Evolutionary conservation across 2,113 vertebrate genomes (phyloP), one percentile per base, ranked within the genome.

Genomic region (Macroglossus sobrinus): DNA sequence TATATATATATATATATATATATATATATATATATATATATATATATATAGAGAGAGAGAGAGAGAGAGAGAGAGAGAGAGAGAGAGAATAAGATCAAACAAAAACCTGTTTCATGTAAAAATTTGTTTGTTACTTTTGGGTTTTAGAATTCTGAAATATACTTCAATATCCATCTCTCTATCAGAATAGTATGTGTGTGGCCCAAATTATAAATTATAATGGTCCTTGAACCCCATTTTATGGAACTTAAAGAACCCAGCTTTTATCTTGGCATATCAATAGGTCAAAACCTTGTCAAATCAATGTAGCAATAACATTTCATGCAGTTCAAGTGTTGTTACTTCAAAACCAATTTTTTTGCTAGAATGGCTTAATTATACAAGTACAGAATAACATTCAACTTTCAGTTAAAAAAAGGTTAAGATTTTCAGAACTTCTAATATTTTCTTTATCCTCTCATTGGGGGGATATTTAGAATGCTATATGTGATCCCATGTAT

Each of bases 251-350:
- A 69, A 91, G 26, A 50, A 76, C 35, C 59, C 28, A 61, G 40
- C 30, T 79, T 94, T 95, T 84, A 69, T 79, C 57, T 75, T 66
- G 84, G 80, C 35, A 68, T n/a, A 33, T 35, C 59, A 69, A 26
- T 10, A 80, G 19, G 64, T 61, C 50, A 89, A 94, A 94, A 88
- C 33, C 38, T 89, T 63, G 22, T 63, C 87, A 95, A 92, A 85
- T 87, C 91, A 57, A 89, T n/a, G 35, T 63, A 76, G 45, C n/a
- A 87, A 24, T 59, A 87, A 69, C 53, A 91, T 76, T 86, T 68
- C 66, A 81, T 61, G 80, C 12, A 84, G 33, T 38, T 35, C 74
- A 89, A 59, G 30, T 72, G 35, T 13, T n/a, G 50, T 30, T 82
- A 85, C 43, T 14, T 1, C 14, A 50, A 55, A 19, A 81, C 35